phyloP scores from a whole-genome alignment of 2,888 invertebrate species.

The Melangyna quadrimaculata region DNA sequence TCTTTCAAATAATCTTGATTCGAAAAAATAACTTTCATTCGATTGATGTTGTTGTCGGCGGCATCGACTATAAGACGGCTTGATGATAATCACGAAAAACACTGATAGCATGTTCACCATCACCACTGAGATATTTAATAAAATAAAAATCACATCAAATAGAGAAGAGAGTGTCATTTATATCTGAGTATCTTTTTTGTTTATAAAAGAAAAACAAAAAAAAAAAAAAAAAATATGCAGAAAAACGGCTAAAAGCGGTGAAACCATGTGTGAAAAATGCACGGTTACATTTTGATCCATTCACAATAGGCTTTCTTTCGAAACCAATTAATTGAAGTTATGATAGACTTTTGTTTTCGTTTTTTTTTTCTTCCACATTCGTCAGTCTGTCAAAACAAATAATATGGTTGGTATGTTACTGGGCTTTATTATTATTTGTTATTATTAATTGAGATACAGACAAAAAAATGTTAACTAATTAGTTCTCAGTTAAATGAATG shows the following conservation, averaged over 20 bases:
- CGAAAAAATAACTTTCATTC: slow-evolving; percentile 53
- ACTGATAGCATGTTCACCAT: neutral
- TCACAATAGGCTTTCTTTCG: slow-evolving; percentile 58
- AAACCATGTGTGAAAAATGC: slow-evolving; percentile 70
- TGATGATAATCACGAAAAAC: neutral
- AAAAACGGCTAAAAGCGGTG: slow-evolving; percentile 40
- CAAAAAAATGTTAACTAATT: slow-evolving; percentile 43
- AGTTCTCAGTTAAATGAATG: slow-evolving; percentile 55
- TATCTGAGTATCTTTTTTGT: slow-evolving; percentile 17
- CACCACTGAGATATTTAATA: slow-evolving; percentile 50
- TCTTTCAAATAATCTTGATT: slow-evolving; percentile 34
- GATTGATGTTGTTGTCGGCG: slow-evolving; percentile 16
- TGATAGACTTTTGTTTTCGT: too few species aligned
- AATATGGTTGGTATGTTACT: slow-evolving; percentile 16
- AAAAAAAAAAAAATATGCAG: neutral
- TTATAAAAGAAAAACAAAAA: neutral
- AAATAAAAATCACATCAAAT: slow-evolving; percentile 42
- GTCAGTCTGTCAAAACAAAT: neutral
- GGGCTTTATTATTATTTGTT: neutral
- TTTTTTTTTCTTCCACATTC: slow-evolving; percentile 10
- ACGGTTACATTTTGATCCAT: slow-evolving; percentile 20
- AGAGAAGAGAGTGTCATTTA: slow-evolving; percentile 33
- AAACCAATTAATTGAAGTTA: slow-evolving; percentile 63
- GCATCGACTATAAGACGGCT: neutral
- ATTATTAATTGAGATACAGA: slow-evolving; percentile 2